These are phyloP conservation scores for Ganaspis brasiliensis DNA, from an alignment of 2,888 invertebrate genomes.

Conservation along the genomic window DNA sequence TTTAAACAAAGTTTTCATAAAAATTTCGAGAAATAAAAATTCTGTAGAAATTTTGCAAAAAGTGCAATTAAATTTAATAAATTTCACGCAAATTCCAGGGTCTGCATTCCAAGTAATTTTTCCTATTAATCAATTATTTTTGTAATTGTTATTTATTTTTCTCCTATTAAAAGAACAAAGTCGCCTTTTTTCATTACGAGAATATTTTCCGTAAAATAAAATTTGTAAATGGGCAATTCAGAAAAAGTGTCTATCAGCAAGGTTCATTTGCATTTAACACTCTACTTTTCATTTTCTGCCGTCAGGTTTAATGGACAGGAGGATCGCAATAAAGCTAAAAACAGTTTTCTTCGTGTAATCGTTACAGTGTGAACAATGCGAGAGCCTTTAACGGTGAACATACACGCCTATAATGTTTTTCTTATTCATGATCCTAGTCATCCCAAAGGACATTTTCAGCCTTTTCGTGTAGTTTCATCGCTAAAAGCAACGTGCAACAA, in stretches of 20 bases:
- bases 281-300: not conserved
- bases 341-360: constrained; percentile 29
- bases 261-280: constrained; percentile 26
- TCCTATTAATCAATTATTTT: too few relatives aligned
- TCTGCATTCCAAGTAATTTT: too few relatives aligned
- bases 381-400: not conserved
- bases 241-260: not conserved
- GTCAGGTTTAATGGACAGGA: constrained; percentile 12
- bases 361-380: constrained; percentile 9
- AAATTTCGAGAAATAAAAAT: too few relatives aligned
- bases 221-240: not conserved
- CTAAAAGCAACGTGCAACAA: not conserved
- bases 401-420: constrained; percentile 17
- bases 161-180: too few relatives aligned
- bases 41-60: too few relatives aligned
- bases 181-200: not conserved
- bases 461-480: not conserved
- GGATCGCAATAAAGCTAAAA: constrained; percentile 10
- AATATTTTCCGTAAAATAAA: not conserved
- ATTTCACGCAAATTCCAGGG: too few relatives aligned
- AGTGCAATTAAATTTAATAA: too few relatives aligned
- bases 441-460: constrained; percentile 17
- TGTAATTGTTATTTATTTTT: too few relatives aligned
- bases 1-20: too few relatives aligned
- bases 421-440: constrained; percentile 21